Base-by-base conservation (phyloP, 2,888 invertebrate genomes). In the Pteria penguin region DNA sequence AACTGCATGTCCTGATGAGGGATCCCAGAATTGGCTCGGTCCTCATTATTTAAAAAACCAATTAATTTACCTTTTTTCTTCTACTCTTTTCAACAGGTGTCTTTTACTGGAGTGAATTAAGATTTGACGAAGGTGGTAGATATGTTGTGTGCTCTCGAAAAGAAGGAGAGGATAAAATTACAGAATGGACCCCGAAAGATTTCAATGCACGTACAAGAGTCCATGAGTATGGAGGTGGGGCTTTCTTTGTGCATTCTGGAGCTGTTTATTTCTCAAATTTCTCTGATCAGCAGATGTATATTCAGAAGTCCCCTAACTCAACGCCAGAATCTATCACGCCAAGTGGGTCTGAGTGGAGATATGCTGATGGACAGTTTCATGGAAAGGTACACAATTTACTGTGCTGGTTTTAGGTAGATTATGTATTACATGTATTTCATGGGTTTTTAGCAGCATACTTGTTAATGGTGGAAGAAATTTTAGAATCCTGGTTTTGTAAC, bases 181-280 rank as follows among this genome's bases (percentile, higher is more conserved):
- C 72, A 8, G 65, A 78, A n/a, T 89, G 88, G 88, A 91, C 91
- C 24, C 90, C 90, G 1, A 58, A 79, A 61, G 87, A 77, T 2
- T 91, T 86, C 80, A 91, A 86, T 80, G 90, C 89, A 5, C 79
- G 90, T 18, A 90, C 90, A 3, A 80, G 83, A 72, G 92, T 93
- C 4, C 92, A 93, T 84, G 93, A 93, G 75, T 93, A 93, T 84
- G 93, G 93, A 26, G 93, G 93, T 24, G 93, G 92, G 1, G 89
- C 91, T 2, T 87, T 91, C 66, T 85, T 88, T 72, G 90, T 91
- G 2, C 78, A 87, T 77, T 83, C 81, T 58, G 87, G 84, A 29
- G 84, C 70, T 26, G 87, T 89, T 36, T 92, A 89, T 82, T 92
- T 91, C 77, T 86, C 87, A 11, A 91, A 91, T 82, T 89, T 88